Evolutionary conservation across 2,888 invertebrate species (phyloP).

Genomic region (Tyria jacobaeae): DNA sequence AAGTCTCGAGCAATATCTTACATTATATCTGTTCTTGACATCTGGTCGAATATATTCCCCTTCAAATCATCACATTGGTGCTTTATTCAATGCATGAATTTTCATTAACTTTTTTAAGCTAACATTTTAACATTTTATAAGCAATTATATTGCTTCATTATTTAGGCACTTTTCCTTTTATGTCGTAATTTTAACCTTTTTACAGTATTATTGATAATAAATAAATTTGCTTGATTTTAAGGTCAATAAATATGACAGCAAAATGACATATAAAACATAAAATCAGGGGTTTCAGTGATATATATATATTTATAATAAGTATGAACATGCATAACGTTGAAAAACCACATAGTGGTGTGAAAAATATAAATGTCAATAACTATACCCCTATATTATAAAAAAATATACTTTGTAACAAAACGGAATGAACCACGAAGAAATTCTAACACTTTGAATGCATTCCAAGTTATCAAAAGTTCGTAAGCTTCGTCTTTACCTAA

Average conservation of each 20-base stretch:
- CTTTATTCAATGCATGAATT: conserved; percentile 57
- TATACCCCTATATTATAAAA: too few species aligned
- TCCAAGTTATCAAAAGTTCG: not conserved
- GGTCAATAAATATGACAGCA: not conserved
- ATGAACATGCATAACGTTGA: not conserved
- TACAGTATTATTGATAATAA: too few species aligned
- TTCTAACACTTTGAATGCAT: not conserved
- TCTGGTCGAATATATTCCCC: conserved; percentile 33
- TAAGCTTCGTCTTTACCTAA: not conserved
- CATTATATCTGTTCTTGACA: conserved; percentile 30
- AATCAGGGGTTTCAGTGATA: too few species aligned
- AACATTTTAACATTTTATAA: conserved; percentile 39
- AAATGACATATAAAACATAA: too few species aligned
- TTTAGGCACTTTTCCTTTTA: conserved; percentile 32
- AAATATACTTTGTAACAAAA: not conserved
- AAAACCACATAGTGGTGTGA: too few species aligned
- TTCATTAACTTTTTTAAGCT: conserved; percentile 40
- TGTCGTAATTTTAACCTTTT: not conserved
- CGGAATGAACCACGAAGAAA: not conserved
- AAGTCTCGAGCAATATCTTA: conserved; percentile 38
- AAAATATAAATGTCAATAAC: too few species aligned
- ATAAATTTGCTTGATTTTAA: not conserved
- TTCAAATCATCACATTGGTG: conserved; percentile 47
- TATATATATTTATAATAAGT: too few species aligned
- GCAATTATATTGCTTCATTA: conserved; percentile 40